These are phyloP conservation scores for Eupithecia dodoneata DNA, from an alignment of 2,888 invertebrate species.

Conservation along the genomic window DNA sequence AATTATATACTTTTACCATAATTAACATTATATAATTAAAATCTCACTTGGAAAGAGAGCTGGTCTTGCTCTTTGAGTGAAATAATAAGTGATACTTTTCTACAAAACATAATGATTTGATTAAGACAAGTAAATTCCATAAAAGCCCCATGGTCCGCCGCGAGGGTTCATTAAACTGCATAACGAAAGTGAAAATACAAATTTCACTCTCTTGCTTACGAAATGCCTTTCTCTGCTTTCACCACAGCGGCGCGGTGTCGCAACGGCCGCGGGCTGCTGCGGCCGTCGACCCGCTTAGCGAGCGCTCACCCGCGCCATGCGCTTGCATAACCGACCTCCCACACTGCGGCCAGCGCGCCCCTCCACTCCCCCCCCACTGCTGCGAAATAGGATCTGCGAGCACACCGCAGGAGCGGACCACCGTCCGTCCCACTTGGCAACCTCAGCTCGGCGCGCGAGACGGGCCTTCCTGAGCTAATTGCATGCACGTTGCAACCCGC, in stretches of 20 bases:
- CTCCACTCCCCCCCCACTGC: conserved; percentile 40
- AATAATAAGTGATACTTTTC: conserved; percentile 2
- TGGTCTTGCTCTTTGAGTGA: neutral
- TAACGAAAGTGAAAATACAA: conserved; percentile 82
- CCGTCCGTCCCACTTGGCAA: conserved; percentile 40
- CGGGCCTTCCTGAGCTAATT: conserved; percentile 73
- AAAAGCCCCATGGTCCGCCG: conserved; percentile 34
- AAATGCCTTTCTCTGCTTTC: conserved; percentile 84
- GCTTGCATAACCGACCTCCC: conserved; percentile 78
- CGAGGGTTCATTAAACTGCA: conserved; percentile 68
- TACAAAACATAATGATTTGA: conserved; percentile 9
- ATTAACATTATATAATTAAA: neutral
- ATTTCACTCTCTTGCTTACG: conserved; percentile 84
- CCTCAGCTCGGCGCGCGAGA: conserved; percentile 48
- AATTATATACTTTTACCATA: neutral
- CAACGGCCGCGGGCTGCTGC: conserved; percentile 68
- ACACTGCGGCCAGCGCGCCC: conserved; percentile 44
- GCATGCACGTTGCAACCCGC: conserved; percentile 61
- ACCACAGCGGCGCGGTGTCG: conserved; percentile 66
- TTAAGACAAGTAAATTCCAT: conserved; percentile 12
- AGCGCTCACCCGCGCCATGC: conserved; percentile 84
- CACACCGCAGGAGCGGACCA: conserved; percentile 40
- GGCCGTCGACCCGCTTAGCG: conserved; percentile 88
- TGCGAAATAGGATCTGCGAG: conserved; percentile 76
- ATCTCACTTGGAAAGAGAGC: neutral